Conservation (phyloP, 2,888 invertebrate species). For the Nomada fabriciana region DNA sequence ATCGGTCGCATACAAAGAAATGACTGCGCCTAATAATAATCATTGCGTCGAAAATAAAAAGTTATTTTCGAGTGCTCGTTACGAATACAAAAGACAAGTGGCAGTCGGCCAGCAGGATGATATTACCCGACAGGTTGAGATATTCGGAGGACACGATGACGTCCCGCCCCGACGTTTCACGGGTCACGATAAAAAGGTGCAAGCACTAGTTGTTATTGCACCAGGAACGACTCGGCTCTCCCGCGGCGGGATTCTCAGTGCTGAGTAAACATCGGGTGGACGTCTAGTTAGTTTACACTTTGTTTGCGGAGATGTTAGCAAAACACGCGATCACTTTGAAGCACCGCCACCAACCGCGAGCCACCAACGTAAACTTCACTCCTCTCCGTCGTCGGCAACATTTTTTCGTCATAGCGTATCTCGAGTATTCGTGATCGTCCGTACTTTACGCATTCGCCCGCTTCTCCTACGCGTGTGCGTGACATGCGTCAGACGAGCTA, state of each 20-base stretch:
- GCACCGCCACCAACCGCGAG: slow-evolving; percentile 70
- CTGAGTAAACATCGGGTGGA: slow-evolving; percentile 79
- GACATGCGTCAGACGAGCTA: slow-evolving; percentile 10
- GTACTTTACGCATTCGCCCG: not conserved
- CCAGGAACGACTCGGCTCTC: slow-evolving; percentile 48
- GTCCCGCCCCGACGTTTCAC: slow-evolving; percentile 26
- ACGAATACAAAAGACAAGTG: not conserved
- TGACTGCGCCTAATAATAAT: too few relatives aligned
- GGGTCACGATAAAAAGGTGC: slow-evolving; percentile 61
- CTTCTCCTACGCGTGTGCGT: slow-evolving; percentile 6
- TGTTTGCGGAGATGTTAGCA: slow-evolving; percentile 81
- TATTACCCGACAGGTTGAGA: slow-evolving; percentile 46
- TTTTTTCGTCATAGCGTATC: slow-evolving; percentile 45
- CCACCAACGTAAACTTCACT: slow-evolving; percentile 64
- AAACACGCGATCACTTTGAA: slow-evolving; percentile 81
- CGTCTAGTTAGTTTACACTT: slow-evolving; percentile 83
- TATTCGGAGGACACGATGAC: slow-evolving; percentile 31
- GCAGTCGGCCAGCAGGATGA: slow-evolving; percentile 3
- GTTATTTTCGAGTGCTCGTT: slow-evolving; percentile 32
- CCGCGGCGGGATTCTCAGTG: slow-evolving; percentile 60
- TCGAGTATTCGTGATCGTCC: slow-evolving; percentile 23
- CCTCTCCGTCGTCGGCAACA: slow-evolving; percentile 32
- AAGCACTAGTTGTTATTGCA: slow-evolving; percentile 61
- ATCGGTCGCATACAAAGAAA: too few relatives aligned
- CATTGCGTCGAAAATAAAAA: not conserved